Base-by-base conservation (phyloP, 2,113 vertebrate species). In the Vimba vimba region DNA sequence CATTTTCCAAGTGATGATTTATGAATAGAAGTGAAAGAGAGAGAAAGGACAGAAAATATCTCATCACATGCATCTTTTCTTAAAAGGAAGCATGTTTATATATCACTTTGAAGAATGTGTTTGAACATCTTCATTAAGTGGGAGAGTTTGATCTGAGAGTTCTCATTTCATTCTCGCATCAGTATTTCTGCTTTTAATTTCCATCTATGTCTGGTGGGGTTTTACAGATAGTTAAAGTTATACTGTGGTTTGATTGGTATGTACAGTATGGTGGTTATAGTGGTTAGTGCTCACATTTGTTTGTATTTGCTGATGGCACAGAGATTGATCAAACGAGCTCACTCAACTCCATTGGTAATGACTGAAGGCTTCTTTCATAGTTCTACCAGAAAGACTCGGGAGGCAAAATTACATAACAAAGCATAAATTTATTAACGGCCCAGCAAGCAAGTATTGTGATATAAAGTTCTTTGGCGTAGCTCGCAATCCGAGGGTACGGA, bases 61-160 rank as follows among this genome's bases (percentile, higher is more conserved):
- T 73, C 36, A 59, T 62, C 50, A 30, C 11, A 23, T 7, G 45
- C 23, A 21, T 57, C 8, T n/a, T 25, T 69, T 68, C 17, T 19
- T 59, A 9, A 11, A 59, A 68, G 64, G 17, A 11, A 52, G 3
- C 13, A 4, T 78, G 60, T 79, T 64, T 55, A 73, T 73, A 79
- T 71, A 79, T 77, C 21, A 45, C 55, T 39, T 50, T 66, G 74
- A 57, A 79, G 59, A 84, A 52, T 11, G 4, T 43, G 2, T 75
- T 47, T 62, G 27, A 43, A 74, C 45, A 80, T 75, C 64, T 87
- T 62, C 21, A 39, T 84, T 86, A 74, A 83, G 27, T 83, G 50
- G 55, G n/a, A 62, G 36, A 19, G 60, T 57, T 78, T 87, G 39
- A 75, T 76, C 45, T 57, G 60, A 50, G 62, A 66, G 17, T 21